These are phyloP conservation scores for Nematolebias whitei DNA, from an alignment of 2,113 vertebrate species.

Conservation along the genomic window DNA sequence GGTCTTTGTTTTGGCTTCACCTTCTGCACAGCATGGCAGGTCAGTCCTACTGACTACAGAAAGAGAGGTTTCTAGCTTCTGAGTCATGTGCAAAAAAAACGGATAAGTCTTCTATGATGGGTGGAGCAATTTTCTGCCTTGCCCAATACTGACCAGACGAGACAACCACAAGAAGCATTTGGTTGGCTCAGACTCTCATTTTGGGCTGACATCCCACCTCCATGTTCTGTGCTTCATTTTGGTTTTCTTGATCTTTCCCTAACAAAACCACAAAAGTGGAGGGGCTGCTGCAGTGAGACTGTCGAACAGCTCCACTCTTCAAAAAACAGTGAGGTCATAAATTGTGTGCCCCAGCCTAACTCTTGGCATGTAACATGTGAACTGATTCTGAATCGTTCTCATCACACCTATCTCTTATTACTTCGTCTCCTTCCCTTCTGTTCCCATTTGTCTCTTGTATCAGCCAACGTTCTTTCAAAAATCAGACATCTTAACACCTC, in stretches of 20 bases:
- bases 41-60: slow-evolving; percentile 32
- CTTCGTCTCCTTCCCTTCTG: slow-evolving; percentile 21
- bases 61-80: slow-evolving; percentile 45
- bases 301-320: slow-evolving; percentile 52
- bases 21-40: slow-evolving; percentile 33
- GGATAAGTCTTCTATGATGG: slow-evolving; percentile 33
- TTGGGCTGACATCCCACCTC: slow-evolving; percentile 65
- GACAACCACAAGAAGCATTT: slow-evolving; percentile 79
- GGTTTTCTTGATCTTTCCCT: slow-evolving; percentile 70
- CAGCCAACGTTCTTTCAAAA: slow-evolving; percentile 43
- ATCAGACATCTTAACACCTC: slow-evolving; percentile 65
- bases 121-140: slow-evolving; percentile 53
- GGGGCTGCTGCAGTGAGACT: slow-evolving; percentile 57
- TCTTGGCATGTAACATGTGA: slow-evolving; percentile 74
- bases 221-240: slow-evolving; percentile 73
- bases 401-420: slow-evolving; percentile 44
- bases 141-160: slow-evolving; percentile 70
- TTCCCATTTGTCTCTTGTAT: slow-evolving; percentile 39
- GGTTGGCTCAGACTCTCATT: slow-evolving; percentile 54
- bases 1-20: slow-evolving; percentile 45
- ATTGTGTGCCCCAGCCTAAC: slow-evolving; percentile 61
- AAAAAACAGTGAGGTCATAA: slow-evolving; percentile 73
- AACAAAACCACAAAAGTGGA: slow-evolving; percentile 76
- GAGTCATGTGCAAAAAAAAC: slow-evolving; percentile 44
- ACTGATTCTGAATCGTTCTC: slow-evolving; percentile 67